phyloP scores from a whole-genome alignment of 1,140 invertebrate species.

The Ectropis grisescens region DNA sequence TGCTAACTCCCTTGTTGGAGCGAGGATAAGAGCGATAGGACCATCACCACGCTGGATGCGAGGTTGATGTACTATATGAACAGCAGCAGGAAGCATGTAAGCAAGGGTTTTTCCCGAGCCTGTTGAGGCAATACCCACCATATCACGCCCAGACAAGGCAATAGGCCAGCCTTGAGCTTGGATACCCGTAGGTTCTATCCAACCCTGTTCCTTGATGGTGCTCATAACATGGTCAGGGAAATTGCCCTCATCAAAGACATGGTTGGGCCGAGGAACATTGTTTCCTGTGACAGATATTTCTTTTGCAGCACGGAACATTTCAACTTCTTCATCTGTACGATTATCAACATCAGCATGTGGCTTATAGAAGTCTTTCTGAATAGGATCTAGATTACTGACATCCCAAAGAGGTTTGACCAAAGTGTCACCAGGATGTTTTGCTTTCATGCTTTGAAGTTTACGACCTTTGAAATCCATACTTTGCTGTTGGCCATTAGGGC shows the following conservation, averaged over 20 bases:
- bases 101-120: conserved; percentile 93
- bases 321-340: conserved; percentile 80
- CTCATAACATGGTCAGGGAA: conserved; percentile 88
- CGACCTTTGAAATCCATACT: conserved; percentile 56
- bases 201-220: conserved; percentile 86
- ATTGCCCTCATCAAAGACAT: conserved; percentile 90
- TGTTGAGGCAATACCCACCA: conserved; percentile 96
- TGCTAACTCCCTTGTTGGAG: conserved; percentile 96
- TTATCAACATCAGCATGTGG: conserved; percentile 84
- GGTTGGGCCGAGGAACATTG: conserved; percentile 87
- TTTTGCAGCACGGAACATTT: conserved; percentile 78
- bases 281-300: conserved; percentile 91
- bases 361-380: conserved; percentile 93
- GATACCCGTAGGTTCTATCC: conserved; percentile 88
- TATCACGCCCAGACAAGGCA: conserved; percentile 89
- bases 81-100: conserved; percentile 85
- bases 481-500: conserved; percentile 25
- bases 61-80: conserved; percentile 82
- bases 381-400: conserved; percentile 79
- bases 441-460: conserved; percentile 74
- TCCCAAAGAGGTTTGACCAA: conserved; percentile 91
- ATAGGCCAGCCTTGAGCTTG: conserved; percentile 94
- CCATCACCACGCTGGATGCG: conserved; percentile 85
- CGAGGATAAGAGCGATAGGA: conserved; percentile 92
- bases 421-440: conserved; percentile 81